Percentiles rank a stretch among this genome's conserved stretches.
These are phyloP conservation scores for Laticauda colubrina DNA, from an alignment of 2,113 vertebrate species.

Conservation along the genomic window DNA sequence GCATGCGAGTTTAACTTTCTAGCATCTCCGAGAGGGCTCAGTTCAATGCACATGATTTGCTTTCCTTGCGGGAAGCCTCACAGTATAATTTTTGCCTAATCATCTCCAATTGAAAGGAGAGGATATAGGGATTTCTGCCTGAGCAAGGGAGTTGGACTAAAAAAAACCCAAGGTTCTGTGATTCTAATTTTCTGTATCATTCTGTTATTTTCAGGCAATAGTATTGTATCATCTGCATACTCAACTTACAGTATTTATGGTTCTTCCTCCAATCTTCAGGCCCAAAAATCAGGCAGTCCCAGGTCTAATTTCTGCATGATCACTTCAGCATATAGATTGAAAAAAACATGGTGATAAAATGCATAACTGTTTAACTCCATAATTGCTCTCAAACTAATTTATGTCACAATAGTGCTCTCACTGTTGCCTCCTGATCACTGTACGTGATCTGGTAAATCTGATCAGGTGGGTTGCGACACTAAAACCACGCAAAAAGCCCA, in stretches of 20 bases:
- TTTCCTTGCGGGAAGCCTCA: background rate
- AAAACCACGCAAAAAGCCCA: background rate
- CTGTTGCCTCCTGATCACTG: background rate
- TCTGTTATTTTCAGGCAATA: background rate
- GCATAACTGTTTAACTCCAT: background rate
- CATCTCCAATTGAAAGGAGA: background rate
- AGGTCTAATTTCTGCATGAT: background rate
- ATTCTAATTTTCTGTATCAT: background rate
- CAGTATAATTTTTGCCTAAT: background rate
- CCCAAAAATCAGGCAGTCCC: background rate
- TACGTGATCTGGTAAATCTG: background rate
- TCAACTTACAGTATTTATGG: background rate
- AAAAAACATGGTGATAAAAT: background rate
- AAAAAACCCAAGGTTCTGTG: background rate
- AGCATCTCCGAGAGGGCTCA: background rate
- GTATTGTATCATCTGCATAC: background rate
- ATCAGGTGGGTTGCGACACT: background rate
- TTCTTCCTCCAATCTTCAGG: background rate
- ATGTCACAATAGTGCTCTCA: background rate
- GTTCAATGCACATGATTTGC: background rate
- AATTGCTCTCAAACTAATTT: background rate
- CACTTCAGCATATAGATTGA: background rate
- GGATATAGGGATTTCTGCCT: background rate
- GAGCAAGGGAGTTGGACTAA: background rate
- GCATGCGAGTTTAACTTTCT: background rate